Conservation (phyloP, 1,140 invertebrate species). For the Scaptomyza montana region DNA sequence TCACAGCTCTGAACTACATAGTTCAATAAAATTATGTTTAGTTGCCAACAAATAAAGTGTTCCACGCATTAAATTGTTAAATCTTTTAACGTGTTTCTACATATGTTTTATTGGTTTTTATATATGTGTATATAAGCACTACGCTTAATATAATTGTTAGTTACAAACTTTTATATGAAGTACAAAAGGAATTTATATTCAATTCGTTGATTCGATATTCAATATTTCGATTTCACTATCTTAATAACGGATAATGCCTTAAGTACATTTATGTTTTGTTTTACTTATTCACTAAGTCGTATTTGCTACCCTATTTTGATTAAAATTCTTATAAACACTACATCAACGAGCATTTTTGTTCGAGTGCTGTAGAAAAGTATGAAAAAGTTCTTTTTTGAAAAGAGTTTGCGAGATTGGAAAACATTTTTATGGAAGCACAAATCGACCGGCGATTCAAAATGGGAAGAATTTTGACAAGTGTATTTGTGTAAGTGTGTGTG, state of each 20-base stretch:
- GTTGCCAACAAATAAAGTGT: constrained; percentile 63
- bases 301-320: constrained; percentile 57
- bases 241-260: constrained; percentile 45
- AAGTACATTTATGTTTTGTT: constrained; percentile 31
- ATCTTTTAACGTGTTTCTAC: constrained; percentile 3
- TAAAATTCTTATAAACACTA: constrained; percentile 65
- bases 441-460: constrained; percentile 61
- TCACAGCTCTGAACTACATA: constrained; percentile 25
- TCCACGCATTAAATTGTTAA: constrained; percentile 8
- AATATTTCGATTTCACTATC: constrained; percentile 46
- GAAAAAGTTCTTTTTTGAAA: constrained; percentile 56
- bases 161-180: constrained; percentile 8
- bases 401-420: constrained; percentile 42
- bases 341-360: constrained; percentile 40
- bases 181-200: constrained; percentile 33
- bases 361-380: constrained; percentile 37
- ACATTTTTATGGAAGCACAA: constrained; percentile 57
- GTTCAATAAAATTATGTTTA: constrained; percentile 55
- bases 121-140: constrained; percentile 22
- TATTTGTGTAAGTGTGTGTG: neutral
- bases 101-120: constrained; percentile 16
- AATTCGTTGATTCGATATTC: constrained; percentile 27
- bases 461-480: constrained; percentile 40
- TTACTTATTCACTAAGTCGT: constrained; percentile 33
- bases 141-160: constrained; percentile 34